Evolutionary conservation across 2,888 invertebrate genomes (phyloP), one percentile per base, ranked within the genome.

Genomic region (Cantharis nigra): DNA sequence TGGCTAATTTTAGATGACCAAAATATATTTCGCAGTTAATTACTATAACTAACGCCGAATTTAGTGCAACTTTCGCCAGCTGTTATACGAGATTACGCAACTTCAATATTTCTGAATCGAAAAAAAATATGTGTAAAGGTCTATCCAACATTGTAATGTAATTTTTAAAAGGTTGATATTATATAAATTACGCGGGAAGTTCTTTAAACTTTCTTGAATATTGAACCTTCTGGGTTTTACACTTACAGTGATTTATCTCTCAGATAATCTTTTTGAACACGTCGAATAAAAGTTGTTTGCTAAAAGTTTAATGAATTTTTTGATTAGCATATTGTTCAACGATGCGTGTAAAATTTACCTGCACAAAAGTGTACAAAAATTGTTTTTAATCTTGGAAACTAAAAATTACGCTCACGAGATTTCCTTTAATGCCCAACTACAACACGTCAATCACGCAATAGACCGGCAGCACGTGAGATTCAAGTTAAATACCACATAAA

Each of bases 391-490:
- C 69, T 71, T 23, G 63, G 16, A 78, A 33, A 69, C 67, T 75
- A 64, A 67, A 72, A 69, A 64, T 74, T 74, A 74, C 63, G 62
- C 49, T 72, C 69, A 78, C 74, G 74, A 73, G 71, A 71, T 69
- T 78, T 72, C 69, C 71, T 65, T 49, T 11, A 76, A 62, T 20
- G 20, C 69, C 63, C 23, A 33, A 33, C 33, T 63, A 30, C 23
- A 72, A 72, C 75, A 78, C 72, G 78, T 78, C 78, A 78, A 78
- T 78, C 78, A 76, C 73, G 74, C 75, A 73, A 73, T 75, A 33
- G 33, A 33, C 33, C 78, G 70, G 62, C 18, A 73, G 72, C 75
- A 72, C 72, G 77, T 77, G 71, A 71, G 73, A 76, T 76, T 9
- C 26, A 72, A 69, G 69, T 67, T 75, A 70, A 75, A 73, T 74